Percentiles rank a stretch among this genome's conserved stretches.
These are phyloP conservation scores for Drosophila kokeensis DNA, from an alignment of 2,888 invertebrate species.

Conservation along the genomic window DNA sequence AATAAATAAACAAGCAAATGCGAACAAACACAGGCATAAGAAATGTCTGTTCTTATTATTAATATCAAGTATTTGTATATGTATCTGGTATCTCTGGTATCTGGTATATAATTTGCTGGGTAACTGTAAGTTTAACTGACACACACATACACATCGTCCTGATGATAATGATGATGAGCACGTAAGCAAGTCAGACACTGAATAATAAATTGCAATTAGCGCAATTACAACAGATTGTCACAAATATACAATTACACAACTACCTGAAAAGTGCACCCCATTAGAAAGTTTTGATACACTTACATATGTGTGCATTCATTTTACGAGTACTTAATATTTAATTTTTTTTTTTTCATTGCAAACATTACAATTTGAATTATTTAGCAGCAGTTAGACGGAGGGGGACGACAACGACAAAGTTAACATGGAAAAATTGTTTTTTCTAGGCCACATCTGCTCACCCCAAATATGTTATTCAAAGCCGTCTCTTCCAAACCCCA, in stretches of 20 bases:
- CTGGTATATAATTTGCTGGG: slow-evolving; percentile 26
- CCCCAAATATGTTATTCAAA: neutral
- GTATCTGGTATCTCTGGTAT: slow-evolving; percentile 2
- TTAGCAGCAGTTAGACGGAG: slow-evolving; percentile 39
- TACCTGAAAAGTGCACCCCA: slow-evolving; percentile 16
- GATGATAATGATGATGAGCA: slow-evolving; percentile 25
- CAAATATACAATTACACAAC: slow-evolving; percentile 50
- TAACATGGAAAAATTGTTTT: slow-evolving; percentile 50
- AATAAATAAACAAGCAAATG: slow-evolving; percentile 66
- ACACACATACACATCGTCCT: slow-evolving; percentile 1
- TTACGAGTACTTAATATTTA: neutral
- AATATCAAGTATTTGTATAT: slow-evolving; percentile 66
- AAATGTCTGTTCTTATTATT: slow-evolving; percentile 68
- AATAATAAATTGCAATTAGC: slow-evolving; percentile 81
- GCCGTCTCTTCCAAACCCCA: slow-evolving; percentile 4
- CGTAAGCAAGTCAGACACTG: slow-evolving; percentile 62
- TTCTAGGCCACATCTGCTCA: slow-evolving; percentile 58
- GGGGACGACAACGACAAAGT: slow-evolving; percentile 36
- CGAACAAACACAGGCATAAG: slow-evolving; percentile 34
- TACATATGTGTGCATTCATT: slow-evolving; percentile 31
- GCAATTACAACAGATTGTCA: slow-evolving; percentile 79
- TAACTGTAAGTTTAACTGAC: slow-evolving; percentile 28
- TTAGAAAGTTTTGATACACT: slow-evolving; percentile 33
- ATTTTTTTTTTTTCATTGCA: slow-evolving; percentile 5
- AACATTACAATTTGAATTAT: slow-evolving; percentile 70